Evolutionary conservation across 2,113 vertebrate genomes (phyloP), one percentile per base, ranked within the genome.

Genomic region (Bettongia penicillata): DNA sequence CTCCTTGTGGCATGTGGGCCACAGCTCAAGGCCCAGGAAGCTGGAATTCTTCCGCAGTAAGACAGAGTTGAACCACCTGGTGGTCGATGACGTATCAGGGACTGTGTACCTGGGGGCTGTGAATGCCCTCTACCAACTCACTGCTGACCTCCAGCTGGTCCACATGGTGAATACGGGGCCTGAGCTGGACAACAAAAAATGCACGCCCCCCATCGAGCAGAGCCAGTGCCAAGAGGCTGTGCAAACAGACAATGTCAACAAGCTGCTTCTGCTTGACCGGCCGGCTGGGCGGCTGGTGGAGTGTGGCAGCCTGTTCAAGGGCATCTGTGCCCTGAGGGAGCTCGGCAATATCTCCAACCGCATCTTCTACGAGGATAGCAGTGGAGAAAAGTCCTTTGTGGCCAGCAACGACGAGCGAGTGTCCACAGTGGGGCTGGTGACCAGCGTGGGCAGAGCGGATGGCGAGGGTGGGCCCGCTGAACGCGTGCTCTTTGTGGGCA

Each of bases 371-470:
- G 99, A 99, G 28, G 99, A 99, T 68, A 98, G 98, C 97, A 99
- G 99, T 0, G 99, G 99, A 0, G 99, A 99, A 97, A 99, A 99
- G 98, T 99, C 99, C 0, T 99, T 99, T 50, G 99, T 99, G 97
- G 99, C 99, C 94, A 99, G 99, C 95, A 99, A 99, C 0, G 99
- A 99, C 24, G 99, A 99, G 98, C 61, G 97, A 0, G 99, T 99
- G 89, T 98, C 99, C 0, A 99, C 99, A 0, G 99, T 99, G 93
- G 99, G 99, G 48, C 98, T 99, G 93, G 99, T 99, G 98, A 99
- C 99, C 0, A 98, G 98, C 90, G 97, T 98, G 89, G 97, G 94
- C 28, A 98, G 97, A 0, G 96, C 93, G 0, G 89, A 23, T 0
- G 47, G 92, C 0, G 98, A 97, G 53, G 26, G 49, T 1, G 47